Percentiles rank a stretch among this genome's conserved stretches.
phyloP scores from a whole-genome alignment of 2,888 invertebrate species.

The Hedychridium roseum region DNA sequence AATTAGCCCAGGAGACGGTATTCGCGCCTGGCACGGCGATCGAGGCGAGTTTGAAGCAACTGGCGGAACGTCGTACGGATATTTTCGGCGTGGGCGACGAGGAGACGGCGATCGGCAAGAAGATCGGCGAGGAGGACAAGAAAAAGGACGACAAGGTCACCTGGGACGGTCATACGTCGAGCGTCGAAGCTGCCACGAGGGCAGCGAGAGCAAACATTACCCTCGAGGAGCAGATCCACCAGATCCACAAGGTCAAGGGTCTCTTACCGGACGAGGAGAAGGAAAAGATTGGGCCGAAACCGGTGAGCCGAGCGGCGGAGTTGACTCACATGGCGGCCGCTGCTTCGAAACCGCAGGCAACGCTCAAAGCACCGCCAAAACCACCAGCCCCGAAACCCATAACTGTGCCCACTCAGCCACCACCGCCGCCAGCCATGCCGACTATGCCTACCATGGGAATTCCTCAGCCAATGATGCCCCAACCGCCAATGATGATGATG shows the following conservation, averaged over 20 bases:
- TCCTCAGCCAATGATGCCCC: slow-evolving; percentile 67
- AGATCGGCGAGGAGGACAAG: slow-evolving; percentile 90
- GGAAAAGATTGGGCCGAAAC: slow-evolving; percentile 95
- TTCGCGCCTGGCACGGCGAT: slow-evolving; percentile 86
- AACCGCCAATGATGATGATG: slow-evolving; percentile 72
- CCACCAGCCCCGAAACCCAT: slow-evolving; percentile 60
- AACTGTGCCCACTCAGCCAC: slow-evolving; percentile 61
- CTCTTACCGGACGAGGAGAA: slow-evolving; percentile 94
- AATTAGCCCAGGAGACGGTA: slow-evolving; percentile 89
- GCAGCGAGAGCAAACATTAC: slow-evolving; percentile 95
- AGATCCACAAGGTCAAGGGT: slow-evolving; percentile 96
- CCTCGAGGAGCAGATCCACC: slow-evolving; percentile 95
- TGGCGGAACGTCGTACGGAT: slow-evolving; percentile 99
- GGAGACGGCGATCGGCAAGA: slow-evolving; percentile 99
- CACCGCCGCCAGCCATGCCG: slow-evolving; percentile 56
- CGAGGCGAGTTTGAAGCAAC: slow-evolving; percentile 91
- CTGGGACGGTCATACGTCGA: slow-evolving; percentile 98
- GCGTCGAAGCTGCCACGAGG: slow-evolving; percentile 93
- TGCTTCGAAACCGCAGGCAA: slow-evolving; percentile 58
- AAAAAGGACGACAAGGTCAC: slow-evolving; percentile 90
- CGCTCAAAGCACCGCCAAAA: slow-evolving; percentile 59
- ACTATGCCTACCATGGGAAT: slow-evolving; percentile 62
- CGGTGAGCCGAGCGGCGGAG: slow-evolving; percentile 66
- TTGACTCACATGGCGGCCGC: slow-evolving; percentile 60
- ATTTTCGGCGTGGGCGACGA: slow-evolving; percentile 99